phyloP scores from a whole-genome alignment of 2,888 invertebrate genomes.

The Drosophila falleni region DNA sequence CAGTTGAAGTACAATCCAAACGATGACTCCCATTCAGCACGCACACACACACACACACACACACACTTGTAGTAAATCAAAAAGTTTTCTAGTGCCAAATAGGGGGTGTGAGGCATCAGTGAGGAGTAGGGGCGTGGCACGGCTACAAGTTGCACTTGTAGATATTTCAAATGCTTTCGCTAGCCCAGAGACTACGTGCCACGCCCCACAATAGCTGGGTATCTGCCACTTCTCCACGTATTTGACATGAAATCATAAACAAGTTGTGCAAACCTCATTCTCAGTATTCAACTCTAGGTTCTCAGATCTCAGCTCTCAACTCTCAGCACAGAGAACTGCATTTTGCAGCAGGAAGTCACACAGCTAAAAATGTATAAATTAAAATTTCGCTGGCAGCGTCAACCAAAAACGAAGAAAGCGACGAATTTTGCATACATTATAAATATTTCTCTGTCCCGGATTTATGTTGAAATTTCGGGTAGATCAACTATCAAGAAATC shows the following conservation, averaged over 20 bases:
- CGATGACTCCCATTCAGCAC: constrained; percentile 20
- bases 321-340: constrained; percentile 45
- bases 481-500: not conserved
- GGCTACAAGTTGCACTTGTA: constrained; percentile 59
- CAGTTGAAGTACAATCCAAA: constrained; percentile 27
- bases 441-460: constrained; percentile 1
- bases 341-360: constrained; percentile 76
- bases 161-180: constrained; percentile 62
- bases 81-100: constrained; percentile 77
- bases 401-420: constrained; percentile 40
- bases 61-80: constrained; percentile 64
- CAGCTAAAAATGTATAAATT: constrained; percentile 74
- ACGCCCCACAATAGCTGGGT: constrained; percentile 36
- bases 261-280: constrained; percentile 76
- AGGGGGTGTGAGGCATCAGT: constrained; percentile 17
- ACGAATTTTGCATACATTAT: constrained; percentile 38
- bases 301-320: constrained; percentile 27
- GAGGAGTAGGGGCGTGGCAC: constrained; percentile 38
- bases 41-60: constrained; percentile 10
- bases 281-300: constrained; percentile 8
- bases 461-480: constrained; percentile 4
- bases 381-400: constrained; percentile 68
- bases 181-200: constrained; percentile 27
- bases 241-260: constrained; percentile 82
- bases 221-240: constrained; percentile 69